Conservation (phyloP, 92 coral and sea anemone species). For the Metridium senile region DNA sequence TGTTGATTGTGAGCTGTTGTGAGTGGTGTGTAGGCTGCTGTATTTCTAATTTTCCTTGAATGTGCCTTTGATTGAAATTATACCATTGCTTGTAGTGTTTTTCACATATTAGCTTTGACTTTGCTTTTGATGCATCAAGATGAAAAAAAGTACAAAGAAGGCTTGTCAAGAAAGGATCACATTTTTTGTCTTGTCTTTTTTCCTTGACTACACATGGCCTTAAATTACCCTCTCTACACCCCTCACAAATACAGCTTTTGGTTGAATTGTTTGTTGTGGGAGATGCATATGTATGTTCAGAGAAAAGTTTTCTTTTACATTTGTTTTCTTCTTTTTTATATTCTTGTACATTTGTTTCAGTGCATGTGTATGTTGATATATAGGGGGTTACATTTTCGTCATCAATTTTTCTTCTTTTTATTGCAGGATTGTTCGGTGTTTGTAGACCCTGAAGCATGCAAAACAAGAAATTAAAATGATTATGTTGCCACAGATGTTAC, state of each 20-base stretch:
- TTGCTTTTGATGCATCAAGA: neutral
- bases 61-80: neutral
- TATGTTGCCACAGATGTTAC: too few species aligned
- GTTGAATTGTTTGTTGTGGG: neutral
- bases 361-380: too few species aligned
- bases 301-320: neutral
- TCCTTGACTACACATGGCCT: neutral
- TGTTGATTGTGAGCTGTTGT: too few species aligned
- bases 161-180: conserved; percentile 1
- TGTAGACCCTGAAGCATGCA: too few species aligned
- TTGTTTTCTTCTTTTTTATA: too few species aligned
- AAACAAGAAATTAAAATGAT: too few species aligned
- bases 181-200: neutral
- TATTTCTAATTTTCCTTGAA: neutral
- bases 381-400: neutral
- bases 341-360: too few species aligned
- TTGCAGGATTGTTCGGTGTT: too few species aligned
- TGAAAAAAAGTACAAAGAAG: conserved; percentile 22
- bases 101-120: conserved; percentile 7
- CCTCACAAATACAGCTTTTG: too few species aligned
- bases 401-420: neutral
- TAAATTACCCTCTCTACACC: too few species aligned
- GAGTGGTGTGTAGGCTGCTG: neutral
- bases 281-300: neutral
- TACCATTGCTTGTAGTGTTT: conserved; percentile 17